Percentiles rank a stretch among this genome's conserved stretches.
Conservation (phyloP, 1,140 invertebrate species). For the Trissolcus basalis region DNA sequence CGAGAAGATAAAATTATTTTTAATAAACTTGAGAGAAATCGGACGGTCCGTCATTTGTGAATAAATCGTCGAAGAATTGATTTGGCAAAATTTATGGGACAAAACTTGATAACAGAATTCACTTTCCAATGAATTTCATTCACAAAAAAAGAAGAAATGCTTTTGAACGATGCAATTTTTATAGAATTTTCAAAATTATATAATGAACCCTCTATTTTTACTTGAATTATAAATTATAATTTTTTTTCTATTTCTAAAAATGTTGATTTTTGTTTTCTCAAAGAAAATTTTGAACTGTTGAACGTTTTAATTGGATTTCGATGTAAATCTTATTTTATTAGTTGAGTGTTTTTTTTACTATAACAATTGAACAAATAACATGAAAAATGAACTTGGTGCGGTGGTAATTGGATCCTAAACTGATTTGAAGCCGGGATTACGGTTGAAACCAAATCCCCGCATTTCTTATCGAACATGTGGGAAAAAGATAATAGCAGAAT, state of each 20-base stretch:
- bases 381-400: conserved; percentile 18
- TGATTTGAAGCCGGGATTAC: conserved; percentile 3
- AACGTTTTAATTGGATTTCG: not conserved
- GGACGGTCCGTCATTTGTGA: not conserved
- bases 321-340: not conserved
- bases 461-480: conserved; percentile 27
- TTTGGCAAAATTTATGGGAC: not conserved
- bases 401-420: conserved; percentile 32
- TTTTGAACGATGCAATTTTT: not conserved
- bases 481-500: conserved; percentile 19
- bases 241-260: too few relatives aligned
- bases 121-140: not conserved
- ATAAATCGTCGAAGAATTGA: not conserved
- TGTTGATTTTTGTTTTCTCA: too few relatives aligned
- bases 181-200: too few relatives aligned
- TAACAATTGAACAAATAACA: conserved; percentile 11
- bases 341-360: not conserved
- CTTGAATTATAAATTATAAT: too few relatives aligned
- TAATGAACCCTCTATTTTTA: too few relatives aligned
- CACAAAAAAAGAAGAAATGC: not conserved
- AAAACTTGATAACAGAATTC: not conserved
- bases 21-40: conserved; percentile 1
- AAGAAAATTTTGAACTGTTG: too few relatives aligned
- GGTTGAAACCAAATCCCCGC: conserved; percentile 34
- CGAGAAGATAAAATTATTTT: not conserved